phyloP scores from a whole-genome alignment of 2,888 invertebrate genomes.

The Cosmia pyralina region DNA sequence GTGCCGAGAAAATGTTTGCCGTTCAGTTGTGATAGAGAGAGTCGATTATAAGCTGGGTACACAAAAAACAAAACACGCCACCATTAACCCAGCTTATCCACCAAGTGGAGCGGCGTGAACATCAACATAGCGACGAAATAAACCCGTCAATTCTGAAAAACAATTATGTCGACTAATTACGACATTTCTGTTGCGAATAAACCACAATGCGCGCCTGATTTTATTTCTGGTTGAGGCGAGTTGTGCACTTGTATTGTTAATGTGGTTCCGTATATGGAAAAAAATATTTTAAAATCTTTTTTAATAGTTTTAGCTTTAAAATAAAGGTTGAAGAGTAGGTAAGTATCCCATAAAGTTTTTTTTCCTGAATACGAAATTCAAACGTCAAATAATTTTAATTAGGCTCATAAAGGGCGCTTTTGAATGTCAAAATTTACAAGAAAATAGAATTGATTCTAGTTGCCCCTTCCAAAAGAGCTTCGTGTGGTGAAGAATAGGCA shows the following conservation, averaged over 20 bases:
- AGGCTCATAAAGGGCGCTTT: neutral
- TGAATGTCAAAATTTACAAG: neutral
- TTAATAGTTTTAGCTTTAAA: neutral
- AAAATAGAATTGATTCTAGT: neutral
- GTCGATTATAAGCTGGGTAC: neutral
- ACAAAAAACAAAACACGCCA: slow-evolving; percentile 35
- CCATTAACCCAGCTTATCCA: slow-evolving; percentile 56
- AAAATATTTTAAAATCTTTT: neutral
- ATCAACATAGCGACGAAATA: slow-evolving; percentile 57
- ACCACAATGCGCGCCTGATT: slow-evolving; percentile 48
- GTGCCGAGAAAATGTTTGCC: neutral
- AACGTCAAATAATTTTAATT: neutral
- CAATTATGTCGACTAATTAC: slow-evolving; percentile 64
- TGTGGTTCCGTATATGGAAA: neutral
- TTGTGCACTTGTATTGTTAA: neutral
- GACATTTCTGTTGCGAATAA: slow-evolving; percentile 53
- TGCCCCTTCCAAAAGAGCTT: too few species aligned
- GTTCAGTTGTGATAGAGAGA: neutral
- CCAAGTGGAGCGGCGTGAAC: slow-evolving; percentile 52
- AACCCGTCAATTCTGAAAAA: slow-evolving; percentile 63
- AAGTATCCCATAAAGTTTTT: too few species aligned
- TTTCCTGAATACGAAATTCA: too few species aligned
- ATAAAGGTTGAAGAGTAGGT: too few species aligned
- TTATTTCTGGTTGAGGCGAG: slow-evolving; percentile 31
- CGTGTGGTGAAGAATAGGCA: neutral